Base-by-base conservation (phyloP, 2,113 vertebrate genomes). In the Nothoprocta pentlandii region DNA sequence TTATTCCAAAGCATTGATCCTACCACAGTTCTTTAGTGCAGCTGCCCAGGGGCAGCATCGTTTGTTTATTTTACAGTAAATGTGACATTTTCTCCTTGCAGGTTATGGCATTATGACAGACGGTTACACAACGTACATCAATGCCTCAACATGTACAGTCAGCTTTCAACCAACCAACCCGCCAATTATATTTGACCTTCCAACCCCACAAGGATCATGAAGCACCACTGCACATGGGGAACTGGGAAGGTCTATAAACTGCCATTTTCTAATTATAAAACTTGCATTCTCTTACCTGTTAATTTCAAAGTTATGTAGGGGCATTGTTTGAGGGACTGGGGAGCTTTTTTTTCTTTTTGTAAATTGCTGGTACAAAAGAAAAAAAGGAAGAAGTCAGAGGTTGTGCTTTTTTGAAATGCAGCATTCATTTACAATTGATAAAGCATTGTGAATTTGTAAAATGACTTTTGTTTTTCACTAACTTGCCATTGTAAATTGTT, bases 111-210 rank as follows among this genome's bases (percentile, higher is more conserved):
- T 99, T 90, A 99, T 99, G 99, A 99, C 99, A 3, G 99, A 99
- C 14, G 99, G 99, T 88, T 99, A 98, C 97, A 99, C 99, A 9
- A 99, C 99, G 2, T 99, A 99, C 97, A 98, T 99, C 98, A 99
- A 99, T 77, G 98, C 99, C 74, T 99, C 99, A 36, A 99, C 99
- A 22, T 99, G 99, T 97, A 99, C 99, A 41, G 99, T 99, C 98
- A 99, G 99, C 98, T 99, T 99, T 97, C 99, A 99, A 89, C 99
- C 99, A 75, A 99, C 99, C 97, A 99, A 99, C 97, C 99, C 99
- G 78, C 99, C 99, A 91, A 99, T 99, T 97, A 99, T 99, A 93
- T 99, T 99, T 74, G 99, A 99, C 98, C 98, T 99, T 94, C 99
- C 99, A 42, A 99, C 99, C 97, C 99, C 99, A 58, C 98, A 98